These are phyloP conservation scores for Brachyhypopomus gauderio DNA, from an alignment of 2,113 vertebrate genomes.

Conservation along the genomic window DNA sequence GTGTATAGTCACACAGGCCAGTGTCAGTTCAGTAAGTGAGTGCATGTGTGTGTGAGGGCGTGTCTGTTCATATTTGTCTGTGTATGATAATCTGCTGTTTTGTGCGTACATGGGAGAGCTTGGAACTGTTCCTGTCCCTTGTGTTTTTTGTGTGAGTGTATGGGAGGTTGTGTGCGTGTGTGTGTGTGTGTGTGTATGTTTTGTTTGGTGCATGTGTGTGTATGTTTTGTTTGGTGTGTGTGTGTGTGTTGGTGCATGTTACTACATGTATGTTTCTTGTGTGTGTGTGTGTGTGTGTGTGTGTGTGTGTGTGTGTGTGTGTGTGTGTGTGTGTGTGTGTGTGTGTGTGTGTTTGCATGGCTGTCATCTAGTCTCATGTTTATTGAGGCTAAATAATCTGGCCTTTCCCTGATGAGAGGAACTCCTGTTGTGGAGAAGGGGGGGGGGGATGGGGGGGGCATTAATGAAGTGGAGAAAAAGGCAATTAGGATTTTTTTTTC, in stretches of 20 bases:
- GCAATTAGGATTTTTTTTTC: background rate
- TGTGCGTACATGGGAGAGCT: constrained; percentile 42
- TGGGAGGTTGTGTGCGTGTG: constrained; percentile 1
- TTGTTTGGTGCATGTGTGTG: constrained; percentile 1
- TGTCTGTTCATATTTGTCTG: background rate
- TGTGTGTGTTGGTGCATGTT: background rate
- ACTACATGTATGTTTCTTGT: background rate
- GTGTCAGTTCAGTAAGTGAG: background rate
- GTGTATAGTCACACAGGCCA: constrained; percentile 29
- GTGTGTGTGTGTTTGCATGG: background rate
- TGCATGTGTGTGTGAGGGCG: background rate
- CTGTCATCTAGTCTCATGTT: constrained; percentile 68
- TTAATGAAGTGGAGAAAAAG: background rate
- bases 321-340: background rate
- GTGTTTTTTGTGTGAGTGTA: background rate
- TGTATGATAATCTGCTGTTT: constrained; percentile 41
- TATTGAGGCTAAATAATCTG: constrained; percentile 76
- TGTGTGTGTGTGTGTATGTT: background rate
- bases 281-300: background rate
- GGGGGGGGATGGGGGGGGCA: background rate
- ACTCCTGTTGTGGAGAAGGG: constrained; percentile 39
- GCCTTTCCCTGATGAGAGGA: constrained; percentile 66
- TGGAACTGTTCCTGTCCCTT: background rate
- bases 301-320: constrained; percentile 8
- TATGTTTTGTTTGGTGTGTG: background rate